phyloP scores from a whole-genome alignment of 2,113 vertebrate species.

The Laticauda laticaudata region DNA sequence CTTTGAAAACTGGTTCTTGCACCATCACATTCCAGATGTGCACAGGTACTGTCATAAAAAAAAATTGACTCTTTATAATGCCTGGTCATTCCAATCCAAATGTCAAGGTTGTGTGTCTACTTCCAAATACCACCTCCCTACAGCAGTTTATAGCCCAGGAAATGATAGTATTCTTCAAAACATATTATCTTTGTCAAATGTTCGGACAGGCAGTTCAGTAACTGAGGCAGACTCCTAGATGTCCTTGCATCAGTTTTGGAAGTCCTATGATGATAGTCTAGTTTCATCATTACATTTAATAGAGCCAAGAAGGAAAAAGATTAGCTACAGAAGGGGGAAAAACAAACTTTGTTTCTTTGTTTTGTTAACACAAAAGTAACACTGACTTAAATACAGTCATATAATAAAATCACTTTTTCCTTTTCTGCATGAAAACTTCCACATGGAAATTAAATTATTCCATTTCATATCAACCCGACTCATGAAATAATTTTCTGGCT shows the following conservation, averaged over 20 bases:
- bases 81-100: too few species aligned
- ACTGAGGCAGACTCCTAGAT: background rate
- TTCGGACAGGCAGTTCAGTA: background rate
- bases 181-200: background rate
- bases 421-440: conserved; percentile 1
- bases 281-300: background rate
- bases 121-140: background rate
- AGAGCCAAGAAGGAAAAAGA: background rate
- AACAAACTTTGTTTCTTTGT: background rate
- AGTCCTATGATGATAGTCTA: background rate
- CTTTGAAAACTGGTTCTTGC: too few species aligned
- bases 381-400: background rate
- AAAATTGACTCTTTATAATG: too few species aligned
- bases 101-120: background rate
- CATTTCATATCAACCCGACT: too few species aligned
- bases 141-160: background rate
- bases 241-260: background rate
- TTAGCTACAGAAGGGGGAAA: background rate
- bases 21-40: too few species aligned
- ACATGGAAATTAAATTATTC: background rate
- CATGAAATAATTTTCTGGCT: background rate
- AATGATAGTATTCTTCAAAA: background rate
- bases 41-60: too few species aligned
- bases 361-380: background rate
- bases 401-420: background rate